These are phyloP conservation scores for Drosophila sucinea DNA, from an alignment of 1,140 invertebrate species.

Conservation along the genomic window DNA sequence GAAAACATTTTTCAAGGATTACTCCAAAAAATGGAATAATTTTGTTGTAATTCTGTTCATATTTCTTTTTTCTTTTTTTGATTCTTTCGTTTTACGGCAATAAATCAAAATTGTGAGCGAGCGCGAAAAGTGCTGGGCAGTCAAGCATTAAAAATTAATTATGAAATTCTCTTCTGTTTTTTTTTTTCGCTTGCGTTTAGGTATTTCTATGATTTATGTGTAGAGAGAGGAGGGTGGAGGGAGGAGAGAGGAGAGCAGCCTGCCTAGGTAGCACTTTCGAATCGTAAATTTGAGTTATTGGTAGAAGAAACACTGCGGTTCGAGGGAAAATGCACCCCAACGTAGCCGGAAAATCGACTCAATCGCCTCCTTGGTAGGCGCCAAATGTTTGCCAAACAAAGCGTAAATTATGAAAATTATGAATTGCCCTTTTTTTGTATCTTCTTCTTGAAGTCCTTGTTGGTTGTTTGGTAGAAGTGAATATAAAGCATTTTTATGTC, in stretches of 20 bases:
- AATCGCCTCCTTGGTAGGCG: constrained; percentile 35
- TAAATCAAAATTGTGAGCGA: constrained; percentile 65
- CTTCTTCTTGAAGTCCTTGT: constrained; percentile 19
- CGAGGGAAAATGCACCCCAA: constrained; percentile 57
- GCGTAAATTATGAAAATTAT: constrained; percentile 83
- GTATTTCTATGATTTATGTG: constrained; percentile 73
- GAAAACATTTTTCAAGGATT: constrained; percentile 73
- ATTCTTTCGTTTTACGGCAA: constrained; percentile 25
- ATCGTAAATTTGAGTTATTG: constrained; percentile 78
- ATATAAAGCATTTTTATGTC: constrained; percentile 73
- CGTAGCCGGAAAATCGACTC: constrained; percentile 19
- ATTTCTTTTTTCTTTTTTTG: not conserved
- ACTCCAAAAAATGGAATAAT: constrained; percentile 50
- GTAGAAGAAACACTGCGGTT: constrained; percentile 64
- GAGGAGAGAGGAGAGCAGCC: constrained; percentile 33
- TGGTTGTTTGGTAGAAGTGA: not conserved
- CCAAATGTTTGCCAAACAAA: constrained; percentile 82
- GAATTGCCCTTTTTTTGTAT: constrained; percentile 63
- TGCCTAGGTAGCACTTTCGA: constrained; percentile 24
- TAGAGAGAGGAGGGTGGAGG: constrained; percentile 7
- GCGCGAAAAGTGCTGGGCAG: constrained; percentile 51
- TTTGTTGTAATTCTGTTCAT: constrained; percentile 11
- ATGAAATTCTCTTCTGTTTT: constrained; percentile 57
- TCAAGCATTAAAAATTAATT: constrained; percentile 81
- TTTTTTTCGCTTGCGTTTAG: constrained; percentile 14